phyloP scores from a whole-genome alignment of 37 sponge, comb jelly and placozoan genomes.

The Hexactinellida sp. region DNA sequence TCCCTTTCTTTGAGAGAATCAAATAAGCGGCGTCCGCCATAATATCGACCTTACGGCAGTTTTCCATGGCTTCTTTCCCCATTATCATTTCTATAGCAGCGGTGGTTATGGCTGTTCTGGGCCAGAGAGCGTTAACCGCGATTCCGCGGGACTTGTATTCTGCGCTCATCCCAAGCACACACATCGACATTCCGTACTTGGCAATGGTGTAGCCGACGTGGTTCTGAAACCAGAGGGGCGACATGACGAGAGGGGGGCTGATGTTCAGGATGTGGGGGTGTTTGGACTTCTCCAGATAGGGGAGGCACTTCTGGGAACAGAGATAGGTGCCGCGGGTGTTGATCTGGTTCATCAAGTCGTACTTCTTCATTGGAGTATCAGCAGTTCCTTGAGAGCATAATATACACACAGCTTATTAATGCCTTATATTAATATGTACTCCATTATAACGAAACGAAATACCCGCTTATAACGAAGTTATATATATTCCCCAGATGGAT shows the following conservation, averaged over 20 bases:
- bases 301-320: slow-evolving; percentile 86
- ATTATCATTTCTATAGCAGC: slow-evolving; percentile 93
- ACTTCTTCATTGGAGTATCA: slow-evolving; percentile 83
- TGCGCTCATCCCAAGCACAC: slow-evolving; percentile 90
- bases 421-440: too few species aligned
- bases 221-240: slow-evolving; percentile 77
- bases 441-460: too few species aligned
- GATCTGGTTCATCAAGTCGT: slow-evolving; percentile 94
- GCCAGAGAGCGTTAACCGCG: slow-evolving; percentile 91
- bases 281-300: slow-evolving; percentile 68
- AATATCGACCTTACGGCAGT: slow-evolving; percentile 81
- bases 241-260: slow-evolving; percentile 92
- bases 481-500: too few species aligned
- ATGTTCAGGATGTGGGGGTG: slow-evolving; percentile 93
- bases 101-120: slow-evolving; percentile 82
- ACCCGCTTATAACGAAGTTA: too few species aligned
- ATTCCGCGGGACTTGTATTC: slow-evolving; percentile 72
- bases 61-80: slow-evolving; percentile 44
- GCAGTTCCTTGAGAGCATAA: slow-evolving; percentile 27
- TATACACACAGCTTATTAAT: neutral
- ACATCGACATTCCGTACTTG: slow-evolving; percentile 99
- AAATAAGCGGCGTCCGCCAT: slow-evolving; percentile 96
- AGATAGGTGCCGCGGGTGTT: slow-evolving; percentile 86
- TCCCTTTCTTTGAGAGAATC: slow-evolving; percentile 51
- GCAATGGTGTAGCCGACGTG: slow-evolving; percentile 97